Base-by-base conservation (phyloP, 37 sponge, comb jelly and placozoan genomes). In the Bolinopsis microptera region DNA sequence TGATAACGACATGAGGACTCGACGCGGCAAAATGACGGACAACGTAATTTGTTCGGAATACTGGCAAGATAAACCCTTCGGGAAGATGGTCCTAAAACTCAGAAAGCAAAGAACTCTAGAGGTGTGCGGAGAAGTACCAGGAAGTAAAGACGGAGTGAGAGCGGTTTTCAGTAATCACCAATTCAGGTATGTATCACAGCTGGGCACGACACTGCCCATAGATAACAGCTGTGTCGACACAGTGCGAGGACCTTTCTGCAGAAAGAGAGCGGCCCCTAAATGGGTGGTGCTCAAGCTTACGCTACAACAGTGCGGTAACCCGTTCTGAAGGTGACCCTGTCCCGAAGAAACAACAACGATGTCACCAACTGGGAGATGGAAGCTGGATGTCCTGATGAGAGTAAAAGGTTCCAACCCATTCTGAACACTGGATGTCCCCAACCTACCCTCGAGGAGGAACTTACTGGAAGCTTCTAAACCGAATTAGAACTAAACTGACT, bases 231-330 rank as follows among this genome's bases (percentile, higher is more conserved):
- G 83, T 27, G 27, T 80, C 28, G 9, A 27, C 21, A 38, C 38
- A 80, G 83, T 80, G 83, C 38, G 35, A 80, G 83, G 83, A 38
- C 16, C 74, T 28, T 25, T 70, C 5, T 30, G 27, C 74, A 28
- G n/a, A n/a, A n/a, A 25, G 28, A 28, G 74, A 70, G 27, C 83
- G 31, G 35, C 28, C 18, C 83, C 83, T 13, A 80, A 27, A 38
- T 80, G 83, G 31, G 83, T 80, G 83, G 83, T 80, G 83, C 83
- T 23, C 83, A 80, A 38, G 83, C 83, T 3, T 80, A 80, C 38
- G 83, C 83, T 80, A 28, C 35, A n/a, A 13, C 5, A 22, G 5
- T 80, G 83, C 35, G 83, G 8, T 22, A 27, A 21, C 2, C 5
- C 13, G 8, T 36, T 8, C 38, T 80, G 83, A 35, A 38, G 75